Evolutionary conservation across 2,797 vertebrate genomes (phyloP).

Genomic region (Eulemur albifrons): DNA sequence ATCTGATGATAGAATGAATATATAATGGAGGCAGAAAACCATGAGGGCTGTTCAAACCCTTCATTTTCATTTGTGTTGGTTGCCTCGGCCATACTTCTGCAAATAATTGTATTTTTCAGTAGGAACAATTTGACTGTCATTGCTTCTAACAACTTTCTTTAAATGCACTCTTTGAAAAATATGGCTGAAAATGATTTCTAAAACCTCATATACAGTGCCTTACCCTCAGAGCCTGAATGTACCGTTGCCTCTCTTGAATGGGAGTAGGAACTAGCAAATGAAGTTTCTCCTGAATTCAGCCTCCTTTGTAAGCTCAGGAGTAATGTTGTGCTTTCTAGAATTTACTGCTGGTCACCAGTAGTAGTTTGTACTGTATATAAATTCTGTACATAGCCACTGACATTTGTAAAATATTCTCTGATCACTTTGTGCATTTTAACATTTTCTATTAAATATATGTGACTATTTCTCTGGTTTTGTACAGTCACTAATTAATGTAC

Average conservation of each 20-base stretch:
- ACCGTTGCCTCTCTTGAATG: neutral
- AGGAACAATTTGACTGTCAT: neutral
- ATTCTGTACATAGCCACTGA: neutral
- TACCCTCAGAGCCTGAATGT: neutral
- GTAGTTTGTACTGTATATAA: neutral
- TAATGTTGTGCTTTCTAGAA: neutral
- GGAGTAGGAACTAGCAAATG: neutral
- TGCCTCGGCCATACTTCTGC: neutral
- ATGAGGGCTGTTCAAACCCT: neutral
- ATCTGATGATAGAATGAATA: slow-evolving; percentile 14
- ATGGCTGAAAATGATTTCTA: neutral
- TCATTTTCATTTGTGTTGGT: neutral
- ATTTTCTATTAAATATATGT: neutral
- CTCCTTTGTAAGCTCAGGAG: neutral
- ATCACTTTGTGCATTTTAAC: neutral
- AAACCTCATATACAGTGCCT: neutral
- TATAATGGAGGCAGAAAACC: neutral
- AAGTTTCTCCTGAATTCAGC: neutral
- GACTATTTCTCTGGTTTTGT: neutral
- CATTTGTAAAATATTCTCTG: neutral
- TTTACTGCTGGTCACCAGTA: neutral
- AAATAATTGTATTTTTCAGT: slow-evolving; percentile 26
- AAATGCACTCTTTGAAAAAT: slow-evolving; percentile 36
- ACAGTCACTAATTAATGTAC: neutral
- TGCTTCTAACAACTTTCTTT: neutral